Evolutionary conservation across 2,797 vertebrate genomes (phyloP).

Genomic region (Urophycis tenuis): DNA sequence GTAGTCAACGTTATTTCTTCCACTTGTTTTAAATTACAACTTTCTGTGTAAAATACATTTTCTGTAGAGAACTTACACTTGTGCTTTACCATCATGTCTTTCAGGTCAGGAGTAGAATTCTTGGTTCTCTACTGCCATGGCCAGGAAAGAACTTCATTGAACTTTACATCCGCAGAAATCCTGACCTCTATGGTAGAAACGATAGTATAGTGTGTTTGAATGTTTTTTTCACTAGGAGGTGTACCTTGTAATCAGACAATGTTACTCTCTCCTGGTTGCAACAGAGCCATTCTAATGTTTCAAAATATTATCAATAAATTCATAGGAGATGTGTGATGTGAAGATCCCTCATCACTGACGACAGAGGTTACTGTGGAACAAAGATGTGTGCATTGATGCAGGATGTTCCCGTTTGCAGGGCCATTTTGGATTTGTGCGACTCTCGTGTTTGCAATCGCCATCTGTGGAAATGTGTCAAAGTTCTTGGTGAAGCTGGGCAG

Average conservation of each 20-base stretch:
- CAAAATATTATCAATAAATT: background rate
- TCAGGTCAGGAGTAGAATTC: conserved; percentile 89
- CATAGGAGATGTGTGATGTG: background rate
- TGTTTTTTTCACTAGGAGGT: background rate
- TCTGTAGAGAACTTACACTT: background rate
- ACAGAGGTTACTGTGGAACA: background rate
- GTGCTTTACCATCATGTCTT: conserved; percentile 25
- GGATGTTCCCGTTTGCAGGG: conserved; percentile 65
- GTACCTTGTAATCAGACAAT: background rate
- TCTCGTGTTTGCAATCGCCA: conserved; percentile 89
- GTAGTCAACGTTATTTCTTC: conserved; percentile 58
- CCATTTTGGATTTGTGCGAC: conserved; percentile 99
- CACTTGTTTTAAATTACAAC: background rate
- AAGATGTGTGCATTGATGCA: background rate
- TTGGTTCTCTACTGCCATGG: conserved; percentile 88
- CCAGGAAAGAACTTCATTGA: conserved; percentile 94
- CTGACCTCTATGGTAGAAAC: conserved; percentile 89
- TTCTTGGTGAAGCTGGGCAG: conserved; percentile 78
- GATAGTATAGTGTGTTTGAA: background rate
- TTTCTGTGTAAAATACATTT: background rate
- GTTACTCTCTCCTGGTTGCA: background rate
- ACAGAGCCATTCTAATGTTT: background rate
- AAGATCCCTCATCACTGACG: background rate
- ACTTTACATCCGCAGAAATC: conserved; percentile 85
- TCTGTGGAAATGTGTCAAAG: conserved; percentile 92